These are phyloP conservation scores for Percina caprodes DNA, from an alignment of 2,113 vertebrate species.

Conservation along the genomic window DNA sequence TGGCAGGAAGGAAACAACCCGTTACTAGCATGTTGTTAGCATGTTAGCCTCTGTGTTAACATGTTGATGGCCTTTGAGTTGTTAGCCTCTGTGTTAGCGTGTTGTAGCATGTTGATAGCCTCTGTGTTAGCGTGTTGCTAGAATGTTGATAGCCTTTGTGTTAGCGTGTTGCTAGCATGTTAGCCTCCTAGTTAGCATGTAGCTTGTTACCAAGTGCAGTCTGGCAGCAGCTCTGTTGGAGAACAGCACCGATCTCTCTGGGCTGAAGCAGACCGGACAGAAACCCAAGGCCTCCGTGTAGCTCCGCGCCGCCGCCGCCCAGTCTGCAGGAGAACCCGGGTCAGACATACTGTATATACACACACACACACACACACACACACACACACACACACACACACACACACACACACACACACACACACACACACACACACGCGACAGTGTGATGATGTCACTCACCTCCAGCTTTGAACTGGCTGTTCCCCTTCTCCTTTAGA, in stretches of 20 bases:
- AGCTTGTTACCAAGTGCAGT: not conserved
- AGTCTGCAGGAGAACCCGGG: conserved; percentile 51
- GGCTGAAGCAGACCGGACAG: conserved; percentile 65
- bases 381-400: too few species aligned
- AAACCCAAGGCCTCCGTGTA: conserved; percentile 67
- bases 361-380: too few species aligned
- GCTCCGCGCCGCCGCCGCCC: conserved; percentile 50
- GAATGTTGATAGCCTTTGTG: not conserved
- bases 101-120: not conserved
- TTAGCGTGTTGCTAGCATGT: not conserved
- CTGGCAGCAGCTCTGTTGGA: too few species aligned
- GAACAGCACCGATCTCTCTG: conserved; percentile 53
- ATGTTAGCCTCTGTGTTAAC: not conserved
- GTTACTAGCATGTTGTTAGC: not conserved
- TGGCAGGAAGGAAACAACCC: conserved; percentile 13
- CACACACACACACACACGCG: too few species aligned
- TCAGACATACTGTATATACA: too few species aligned
- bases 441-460: conserved; percentile 39
- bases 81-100: not conserved
- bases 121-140: not conserved
- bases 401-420: too few species aligned
- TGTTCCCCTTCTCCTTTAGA: conserved; percentile 93
- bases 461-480: conserved; percentile 93
- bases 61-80: not conserved
- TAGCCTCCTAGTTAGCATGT: not conserved